phyloP scores from a whole-genome alignment of 2,113 vertebrate species.

The Chinchilla lanigera region DNA sequence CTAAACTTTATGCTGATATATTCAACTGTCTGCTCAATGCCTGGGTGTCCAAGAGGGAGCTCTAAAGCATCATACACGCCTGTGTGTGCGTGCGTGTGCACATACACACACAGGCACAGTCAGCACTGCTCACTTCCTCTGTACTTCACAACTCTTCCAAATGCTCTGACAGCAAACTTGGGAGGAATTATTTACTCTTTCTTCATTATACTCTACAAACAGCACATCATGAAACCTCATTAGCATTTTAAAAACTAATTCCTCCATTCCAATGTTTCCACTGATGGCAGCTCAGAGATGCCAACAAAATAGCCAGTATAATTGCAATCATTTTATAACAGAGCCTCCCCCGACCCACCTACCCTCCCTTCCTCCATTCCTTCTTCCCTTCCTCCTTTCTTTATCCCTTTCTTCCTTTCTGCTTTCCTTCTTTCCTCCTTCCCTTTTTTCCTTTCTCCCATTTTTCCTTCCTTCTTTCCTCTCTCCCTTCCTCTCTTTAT shows the following conservation, averaged over 20 bases:
- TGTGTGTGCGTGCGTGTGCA: too few species aligned
- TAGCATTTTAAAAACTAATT: not conserved
- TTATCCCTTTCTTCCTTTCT: not conserved
- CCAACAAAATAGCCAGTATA: not conserved
- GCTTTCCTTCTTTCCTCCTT: rapidly evolving
- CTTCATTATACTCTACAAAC: not conserved
- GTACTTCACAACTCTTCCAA: not conserved
- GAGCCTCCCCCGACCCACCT: not conserved
- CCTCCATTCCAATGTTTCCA: not conserved
- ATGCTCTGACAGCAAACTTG: not conserved
- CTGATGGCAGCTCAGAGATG: not conserved
- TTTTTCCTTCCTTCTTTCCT: rapidly evolving
- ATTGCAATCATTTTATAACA: not conserved
- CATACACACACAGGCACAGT: not conserved
- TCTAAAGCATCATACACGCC: not conserved
- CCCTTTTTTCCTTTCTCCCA: not conserved
- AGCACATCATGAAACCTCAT: not conserved
- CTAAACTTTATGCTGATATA: not conserved
- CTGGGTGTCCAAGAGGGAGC: not conserved
- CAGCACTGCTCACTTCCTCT: not conserved
- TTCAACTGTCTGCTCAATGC: not conserved
- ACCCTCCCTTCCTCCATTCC: not conserved
- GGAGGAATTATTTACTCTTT: not conserved
- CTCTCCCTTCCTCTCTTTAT: rapidly evolving
- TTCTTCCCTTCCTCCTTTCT: not conserved